Evolutionary conservation across 2,888 invertebrate genomes (phyloP).

Genomic region (Tipula unca): DNA sequence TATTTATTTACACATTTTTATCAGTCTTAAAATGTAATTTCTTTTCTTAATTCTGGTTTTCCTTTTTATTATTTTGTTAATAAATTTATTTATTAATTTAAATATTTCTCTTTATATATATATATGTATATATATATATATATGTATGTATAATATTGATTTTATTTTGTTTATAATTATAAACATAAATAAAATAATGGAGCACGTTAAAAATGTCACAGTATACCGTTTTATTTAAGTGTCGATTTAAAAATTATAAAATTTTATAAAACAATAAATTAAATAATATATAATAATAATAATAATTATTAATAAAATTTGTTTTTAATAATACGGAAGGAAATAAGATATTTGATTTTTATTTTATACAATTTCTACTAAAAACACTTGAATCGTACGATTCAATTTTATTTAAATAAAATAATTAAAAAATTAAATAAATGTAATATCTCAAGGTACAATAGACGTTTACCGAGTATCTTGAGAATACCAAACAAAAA

Average conservation of each 20-base stretch:
- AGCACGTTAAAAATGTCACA: neutral
- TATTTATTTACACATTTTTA: conserved; percentile 8
- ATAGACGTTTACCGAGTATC: neutral
- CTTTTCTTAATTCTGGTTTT: neutral
- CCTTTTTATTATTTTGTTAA: neutral
- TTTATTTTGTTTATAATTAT: neutral
- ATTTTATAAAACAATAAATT: neutral
- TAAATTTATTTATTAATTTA: neutral
- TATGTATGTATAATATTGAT: neutral
- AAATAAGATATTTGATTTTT: neutral
- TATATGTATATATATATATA: too few species aligned
- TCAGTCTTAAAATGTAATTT: conserved; percentile 4
- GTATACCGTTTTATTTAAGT: neutral
- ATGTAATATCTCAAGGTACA: neutral
- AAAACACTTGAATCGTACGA: neutral
- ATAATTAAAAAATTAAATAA: neutral
- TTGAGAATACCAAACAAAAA: neutral
- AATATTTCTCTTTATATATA: neutral
- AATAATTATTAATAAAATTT: neutral
- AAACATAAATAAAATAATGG: neutral
- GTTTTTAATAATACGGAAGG: neutral
- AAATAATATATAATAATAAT: neutral
- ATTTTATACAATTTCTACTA: neutral
- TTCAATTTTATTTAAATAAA: neutral
- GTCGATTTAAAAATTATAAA: neutral